Conservation (phyloP, 2,888 invertebrate species). For the Therioaphis trifolii region DNA sequence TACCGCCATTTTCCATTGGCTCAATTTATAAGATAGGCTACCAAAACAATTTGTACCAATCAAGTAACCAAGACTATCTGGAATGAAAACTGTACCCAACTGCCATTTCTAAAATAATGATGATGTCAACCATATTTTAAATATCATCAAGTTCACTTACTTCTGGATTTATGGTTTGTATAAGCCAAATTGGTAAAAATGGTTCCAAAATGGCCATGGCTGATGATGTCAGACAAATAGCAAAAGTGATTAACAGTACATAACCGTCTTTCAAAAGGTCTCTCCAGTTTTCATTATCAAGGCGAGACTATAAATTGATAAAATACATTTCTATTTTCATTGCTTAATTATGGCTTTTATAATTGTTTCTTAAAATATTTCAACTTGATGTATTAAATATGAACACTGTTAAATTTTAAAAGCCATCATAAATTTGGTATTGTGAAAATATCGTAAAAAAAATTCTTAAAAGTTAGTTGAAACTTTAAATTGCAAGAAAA, state of each 20-base stretch:
- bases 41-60: slow-evolving; percentile 85
- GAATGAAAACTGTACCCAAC: slow-evolving; percentile 84
- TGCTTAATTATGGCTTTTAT: neutral
- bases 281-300: slow-evolving; percentile 69
- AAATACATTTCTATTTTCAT: neutral
- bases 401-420: neutral
- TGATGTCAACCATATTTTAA: neutral
- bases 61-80: slow-evolving; percentile 86
- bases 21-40: slow-evolving; percentile 74
- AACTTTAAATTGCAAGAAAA: no score
- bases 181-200: slow-evolving; percentile 84
- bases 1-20: slow-evolving; percentile 76
- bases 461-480: no score
- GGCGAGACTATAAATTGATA: neutral
- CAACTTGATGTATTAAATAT: neutral
- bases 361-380: neutral
- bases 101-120: slow-evolving; percentile 74
- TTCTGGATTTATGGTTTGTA: slow-evolving; percentile 75
- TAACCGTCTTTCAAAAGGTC: slow-evolving; percentile 75
- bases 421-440: no score
- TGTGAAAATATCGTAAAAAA: no score
- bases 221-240: slow-evolving; percentile 82
- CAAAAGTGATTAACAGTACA: slow-evolving; percentile 75
- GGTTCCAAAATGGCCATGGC: slow-evolving; percentile 87
- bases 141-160: slow-evolving; percentile 68